Percentiles rank a stretch among this genome's conserved stretches.
Conservation (phyloP, 2,888 invertebrate species). For the Lasioglossum calceatum region DNA sequence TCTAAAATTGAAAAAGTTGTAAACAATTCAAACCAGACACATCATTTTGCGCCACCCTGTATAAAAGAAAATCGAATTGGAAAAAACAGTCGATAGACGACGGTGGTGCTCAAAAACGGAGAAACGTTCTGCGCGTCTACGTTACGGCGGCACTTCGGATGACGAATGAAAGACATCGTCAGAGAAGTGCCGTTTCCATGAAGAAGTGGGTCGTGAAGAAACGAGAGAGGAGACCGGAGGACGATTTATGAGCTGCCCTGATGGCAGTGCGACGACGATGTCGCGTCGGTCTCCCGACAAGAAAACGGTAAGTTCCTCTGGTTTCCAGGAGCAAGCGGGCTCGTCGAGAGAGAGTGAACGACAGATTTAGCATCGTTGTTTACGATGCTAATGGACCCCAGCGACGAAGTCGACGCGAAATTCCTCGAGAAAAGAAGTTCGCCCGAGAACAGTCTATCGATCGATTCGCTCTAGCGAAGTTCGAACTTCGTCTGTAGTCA, state of each 20-base stretch:
- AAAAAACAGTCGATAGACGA: background rate
- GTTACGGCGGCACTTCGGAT: background rate
- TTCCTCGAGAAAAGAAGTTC: background rate
- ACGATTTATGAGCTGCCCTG: conserved; percentile 67
- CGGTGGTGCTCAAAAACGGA: background rate
- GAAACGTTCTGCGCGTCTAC: background rate
- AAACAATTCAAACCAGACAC: too few species aligned
- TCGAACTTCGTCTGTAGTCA: conserved; percentile 30
- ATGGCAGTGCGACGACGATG: conserved; percentile 35
- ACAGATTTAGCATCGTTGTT: conserved; percentile 7
- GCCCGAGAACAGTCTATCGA: conserved; percentile 5
- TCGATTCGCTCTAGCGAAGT: conserved; percentile 29
- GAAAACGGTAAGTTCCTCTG: background rate
- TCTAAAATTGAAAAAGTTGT: too few species aligned
- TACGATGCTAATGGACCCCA: conserved; percentile 28
- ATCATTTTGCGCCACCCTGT: too few species aligned
- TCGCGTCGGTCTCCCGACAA: conserved; percentile 34
- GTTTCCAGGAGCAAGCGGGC: background rate
- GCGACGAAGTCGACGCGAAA: background rate
- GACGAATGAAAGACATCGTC: conserved; percentile 25
- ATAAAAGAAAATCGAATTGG: too few species aligned
- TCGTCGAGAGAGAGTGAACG: background rate
- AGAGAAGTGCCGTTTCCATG: background rate
- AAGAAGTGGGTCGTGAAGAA: conserved; percentile 4
- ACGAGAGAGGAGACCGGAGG: conserved; percentile 6